phyloP scores from a whole-genome alignment of 1,140 invertebrate species.

The Nautilus pompilius region DNA sequence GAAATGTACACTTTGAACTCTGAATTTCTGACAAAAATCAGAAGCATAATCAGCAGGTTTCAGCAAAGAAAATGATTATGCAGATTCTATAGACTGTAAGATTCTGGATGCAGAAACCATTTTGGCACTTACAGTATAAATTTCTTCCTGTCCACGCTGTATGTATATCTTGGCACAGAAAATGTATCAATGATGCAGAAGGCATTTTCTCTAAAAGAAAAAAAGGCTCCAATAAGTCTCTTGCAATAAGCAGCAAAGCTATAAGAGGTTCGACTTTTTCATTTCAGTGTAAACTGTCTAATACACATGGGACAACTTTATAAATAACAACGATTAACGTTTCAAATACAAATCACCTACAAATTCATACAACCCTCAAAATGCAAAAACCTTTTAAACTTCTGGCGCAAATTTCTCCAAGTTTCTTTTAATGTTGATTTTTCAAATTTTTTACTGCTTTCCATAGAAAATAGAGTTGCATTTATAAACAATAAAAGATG shows the following conservation, averaged over 20 bases:
- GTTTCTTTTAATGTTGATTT: no score
- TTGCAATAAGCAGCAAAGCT: slow-evolving; percentile 1
- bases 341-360: neutral
- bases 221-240: slow-evolving; percentile 1
- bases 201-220: slow-evolving; percentile 57
- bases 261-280: neutral
- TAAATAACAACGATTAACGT: neutral
- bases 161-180: slow-evolving; percentile 74
- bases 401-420: no score
- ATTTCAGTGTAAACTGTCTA: neutral
- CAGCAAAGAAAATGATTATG: neutral
- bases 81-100: neutral
- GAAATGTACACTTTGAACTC: neutral
- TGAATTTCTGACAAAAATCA: neutral
- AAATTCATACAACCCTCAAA: neutral
- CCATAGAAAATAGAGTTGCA: no score
- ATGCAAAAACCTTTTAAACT: neutral
- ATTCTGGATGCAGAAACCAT: neutral
- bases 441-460: no score
- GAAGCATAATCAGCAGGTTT: neutral
- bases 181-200: slow-evolving; percentile 80
- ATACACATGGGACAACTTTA: neutral
- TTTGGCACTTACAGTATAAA: slow-evolving; percentile 61
- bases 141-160: slow-evolving; percentile 74
- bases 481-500: no score